Percentiles rank a stretch among this genome's conserved stretches.
phyloP scores from a whole-genome alignment of 2,113 vertebrate species.

The Lathamus discolor region DNA sequence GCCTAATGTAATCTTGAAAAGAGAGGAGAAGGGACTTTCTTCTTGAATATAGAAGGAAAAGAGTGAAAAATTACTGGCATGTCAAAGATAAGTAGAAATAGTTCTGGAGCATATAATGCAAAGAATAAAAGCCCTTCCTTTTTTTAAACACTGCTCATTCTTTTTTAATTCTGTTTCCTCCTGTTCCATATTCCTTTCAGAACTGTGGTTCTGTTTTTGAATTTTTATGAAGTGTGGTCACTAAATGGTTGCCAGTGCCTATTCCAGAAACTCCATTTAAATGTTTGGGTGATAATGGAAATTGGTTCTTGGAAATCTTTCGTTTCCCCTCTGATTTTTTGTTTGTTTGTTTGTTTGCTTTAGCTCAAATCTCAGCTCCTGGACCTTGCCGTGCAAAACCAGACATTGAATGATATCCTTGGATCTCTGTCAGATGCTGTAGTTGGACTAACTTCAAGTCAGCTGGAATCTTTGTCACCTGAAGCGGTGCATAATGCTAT shows the following conservation, averaged over 20 bases:
- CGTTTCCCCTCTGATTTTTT: background rate
- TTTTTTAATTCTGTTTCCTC: background rate
- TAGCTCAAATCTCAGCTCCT: constrained; percentile 81
- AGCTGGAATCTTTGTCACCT: constrained; percentile 78
- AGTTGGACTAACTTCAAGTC: constrained; percentile 72
- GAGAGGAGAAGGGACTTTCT: background rate
- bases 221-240: background rate
- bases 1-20: background rate
- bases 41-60: background rate
- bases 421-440: constrained; percentile 80
- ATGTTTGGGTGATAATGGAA: background rate
- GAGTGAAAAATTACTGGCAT: background rate
- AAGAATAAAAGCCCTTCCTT: background rate
- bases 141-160: background rate
- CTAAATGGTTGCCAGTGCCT: background rate
- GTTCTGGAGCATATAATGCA: background rate
- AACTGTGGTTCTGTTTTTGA: background rate
- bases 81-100: background rate
- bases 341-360: background rate
- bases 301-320: background rate
- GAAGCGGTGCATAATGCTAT: constrained; percentile 76
- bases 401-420: constrained; percentile 78
- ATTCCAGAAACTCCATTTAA: background rate
- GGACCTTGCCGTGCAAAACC: constrained; percentile 74
- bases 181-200: background rate